A percentile compares a stretch with the other conserved stretches of the same genome.
These are phyloP conservation scores for Sylvilagus bachmani DNA, from an alignment of 2,113 vertebrate species.

Conservation along the genomic window DNA sequence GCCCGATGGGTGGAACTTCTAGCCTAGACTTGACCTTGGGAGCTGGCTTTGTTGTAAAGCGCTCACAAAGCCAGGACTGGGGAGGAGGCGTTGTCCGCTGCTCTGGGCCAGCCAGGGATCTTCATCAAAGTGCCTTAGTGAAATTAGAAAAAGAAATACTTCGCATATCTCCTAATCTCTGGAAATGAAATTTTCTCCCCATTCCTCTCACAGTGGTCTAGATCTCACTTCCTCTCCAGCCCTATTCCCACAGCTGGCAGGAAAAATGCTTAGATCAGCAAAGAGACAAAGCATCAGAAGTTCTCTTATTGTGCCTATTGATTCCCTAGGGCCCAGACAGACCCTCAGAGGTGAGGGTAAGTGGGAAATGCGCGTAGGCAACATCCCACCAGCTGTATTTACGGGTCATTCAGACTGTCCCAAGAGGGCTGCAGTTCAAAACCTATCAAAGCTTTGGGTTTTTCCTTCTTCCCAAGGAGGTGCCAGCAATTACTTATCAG, in stretches of 20 bases:
- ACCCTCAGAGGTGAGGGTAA: conserved; percentile 70
- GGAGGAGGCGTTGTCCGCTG: not conserved
- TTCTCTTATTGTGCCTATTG: conserved; percentile 72
- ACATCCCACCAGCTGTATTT: conserved; percentile 65
- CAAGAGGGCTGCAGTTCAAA: conserved; percentile 31
- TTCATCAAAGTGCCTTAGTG: not conserved
- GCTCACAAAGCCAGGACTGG: not conserved
- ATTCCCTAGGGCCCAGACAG: conserved; percentile 66
- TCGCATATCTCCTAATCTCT: conserved; percentile 26
- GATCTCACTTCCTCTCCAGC: conserved; percentile 60
- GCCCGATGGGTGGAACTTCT: not conserved
- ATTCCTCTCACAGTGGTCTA: conserved; percentile 44
- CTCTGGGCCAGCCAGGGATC: not conserved
- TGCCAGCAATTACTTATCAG: conserved; percentile 27
- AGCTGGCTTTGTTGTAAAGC: not conserved
- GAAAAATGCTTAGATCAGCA: conserved; percentile 74
- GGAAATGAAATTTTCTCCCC: conserved; percentile 58
- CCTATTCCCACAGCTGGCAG: not conserved
- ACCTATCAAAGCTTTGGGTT: conserved; percentile 59
- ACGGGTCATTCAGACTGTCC: conserved; percentile 62
- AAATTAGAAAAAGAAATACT: conserved; percentile 9
- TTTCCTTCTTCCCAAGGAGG: conserved; percentile 55
- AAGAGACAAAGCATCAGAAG: conserved; percentile 69
- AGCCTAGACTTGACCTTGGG: not conserved
- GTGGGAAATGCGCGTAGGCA: conserved; percentile 53